Base-by-base conservation (phyloP, 2,113 vertebrate species). In the Thalassoma bifasciatum region DNA sequence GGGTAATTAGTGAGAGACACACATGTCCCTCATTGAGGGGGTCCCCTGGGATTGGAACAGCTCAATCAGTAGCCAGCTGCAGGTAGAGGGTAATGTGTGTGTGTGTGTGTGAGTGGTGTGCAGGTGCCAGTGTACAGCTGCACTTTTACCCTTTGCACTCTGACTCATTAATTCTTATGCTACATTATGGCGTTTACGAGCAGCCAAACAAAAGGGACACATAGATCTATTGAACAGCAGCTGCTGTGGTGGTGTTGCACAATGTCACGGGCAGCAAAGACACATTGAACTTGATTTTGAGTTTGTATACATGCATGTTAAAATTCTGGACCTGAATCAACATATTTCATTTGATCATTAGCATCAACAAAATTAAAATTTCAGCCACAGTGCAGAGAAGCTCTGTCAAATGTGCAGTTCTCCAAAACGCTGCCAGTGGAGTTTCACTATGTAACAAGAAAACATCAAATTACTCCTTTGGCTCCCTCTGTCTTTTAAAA, bases 21-120 rank as follows among this genome's bases (percentile, higher is more conserved):
- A 87, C 80, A 51, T 91, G 88, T 88, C 90, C 86, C 80, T 77
- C 82, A 75, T 52, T 85, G 89, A 88, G 87, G 79, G 19, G 51
- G 75, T 91, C 88, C 92, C 92, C 59, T 60, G 84, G 82, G 86
- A 66, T 82, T 49, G 69, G 72, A 83, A 77, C 82, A 82, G 84
- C 89, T 92, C 88, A 91, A 92, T 94, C 93, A 91, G 83, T 62
- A 82, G 64, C 82, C 92, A 93, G 91, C 90, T 94, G 93, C 87
- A 93, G 89, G 91, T 92, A 88, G 30, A 75, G 44, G 66, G 71
- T 13, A 0, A 58, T 67, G 54, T 71, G 49, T 53, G 50, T 69
- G 59, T 42, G 50, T 75, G 71, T 61, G 82, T 77, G 82, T 75
- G 60, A 61, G 66, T 54, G 38, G 69, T 85, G 83, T 81, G 79